A percentile compares a stretch with the other conserved stretches of the same genome.
These are phyloP conservation scores for Paracanthobrama guichenoti DNA, from an alignment of 2,113 vertebrate species.

Conservation along the genomic window DNA sequence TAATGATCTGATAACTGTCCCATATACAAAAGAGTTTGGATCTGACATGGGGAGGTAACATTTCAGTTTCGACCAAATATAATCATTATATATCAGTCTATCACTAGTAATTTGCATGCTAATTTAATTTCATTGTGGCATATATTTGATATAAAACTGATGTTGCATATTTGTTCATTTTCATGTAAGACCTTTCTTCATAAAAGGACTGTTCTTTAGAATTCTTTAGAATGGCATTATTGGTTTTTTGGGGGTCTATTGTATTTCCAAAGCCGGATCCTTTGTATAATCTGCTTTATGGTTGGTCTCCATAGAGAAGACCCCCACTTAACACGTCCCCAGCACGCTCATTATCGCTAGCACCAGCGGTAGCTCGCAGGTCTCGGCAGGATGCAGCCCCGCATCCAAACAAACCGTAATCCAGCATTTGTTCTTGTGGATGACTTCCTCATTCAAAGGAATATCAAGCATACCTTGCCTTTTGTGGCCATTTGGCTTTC, in stretches of 20 bases:
- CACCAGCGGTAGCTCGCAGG: conserved; percentile 52
- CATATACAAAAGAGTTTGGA: neutral
- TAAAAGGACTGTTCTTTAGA: conserved; percentile 48
- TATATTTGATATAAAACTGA: neutral
- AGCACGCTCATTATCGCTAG: conserved; percentile 72
- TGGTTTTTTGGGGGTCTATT: conserved; percentile 68
- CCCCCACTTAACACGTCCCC: conserved; percentile 56
- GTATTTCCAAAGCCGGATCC: conserved; percentile 71
- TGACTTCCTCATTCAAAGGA: conserved; percentile 77
- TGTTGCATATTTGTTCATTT: neutral
- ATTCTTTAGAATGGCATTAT: conserved; percentile 65
- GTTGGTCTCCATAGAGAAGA: conserved; percentile 63
- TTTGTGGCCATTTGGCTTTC: conserved; percentile 77
- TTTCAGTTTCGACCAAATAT: neutral
- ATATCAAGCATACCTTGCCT: conserved; percentile 71
- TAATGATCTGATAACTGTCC: neutral
- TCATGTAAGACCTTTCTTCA: neutral
- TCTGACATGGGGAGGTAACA: neutral
- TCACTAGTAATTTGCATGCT: neutral
- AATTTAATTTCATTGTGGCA: neutral
- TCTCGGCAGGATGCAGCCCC: conserved; percentile 72
- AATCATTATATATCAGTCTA: neutral
- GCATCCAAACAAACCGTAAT: conserved; percentile 70
- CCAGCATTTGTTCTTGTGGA: conserved; percentile 77
- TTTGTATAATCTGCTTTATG: conserved; percentile 73